These are phyloP conservation scores for Boloria selene DNA, from an alignment of 2,888 invertebrate genomes.

Conservation along the genomic window DNA sequence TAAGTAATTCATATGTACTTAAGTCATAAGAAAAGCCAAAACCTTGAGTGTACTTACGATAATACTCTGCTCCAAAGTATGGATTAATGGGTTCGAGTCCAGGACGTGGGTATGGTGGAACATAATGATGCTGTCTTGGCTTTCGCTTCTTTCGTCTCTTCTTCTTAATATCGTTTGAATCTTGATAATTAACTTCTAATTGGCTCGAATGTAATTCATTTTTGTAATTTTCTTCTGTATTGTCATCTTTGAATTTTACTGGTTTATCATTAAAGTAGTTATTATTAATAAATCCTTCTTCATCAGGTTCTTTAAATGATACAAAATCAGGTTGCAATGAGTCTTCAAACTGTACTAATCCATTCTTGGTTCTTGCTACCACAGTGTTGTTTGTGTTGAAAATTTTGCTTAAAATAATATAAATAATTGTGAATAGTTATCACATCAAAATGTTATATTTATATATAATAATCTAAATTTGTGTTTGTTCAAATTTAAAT, in stretches of 20 bases:
- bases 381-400: slow-evolving; percentile 35
- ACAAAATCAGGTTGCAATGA: slow-evolving; percentile 7
- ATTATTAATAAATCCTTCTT: neutral
- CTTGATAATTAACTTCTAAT: too few species aligned
- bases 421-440: neutral
- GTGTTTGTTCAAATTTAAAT: too few species aligned
- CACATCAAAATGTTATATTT: neutral
- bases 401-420: slow-evolving; percentile 47
- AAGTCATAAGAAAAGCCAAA: neutral
- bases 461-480: too few species aligned
- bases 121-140: slow-evolving; percentile 43
- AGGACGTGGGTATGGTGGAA: slow-evolving; percentile 19
- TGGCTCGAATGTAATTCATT: slow-evolving; percentile 34
- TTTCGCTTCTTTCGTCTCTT: slow-evolving; percentile 49
- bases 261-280: neutral
- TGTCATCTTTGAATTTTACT: slow-evolving; percentile 1
- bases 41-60: slow-evolving; percentile 41
- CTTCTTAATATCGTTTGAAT: slow-evolving; percentile 18
- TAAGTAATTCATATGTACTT: neutral
- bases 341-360: slow-evolving; percentile 41
- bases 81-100: slow-evolving; percentile 14
- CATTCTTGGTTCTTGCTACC: slow-evolving; percentile 39
- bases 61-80: slow-evolving; percentile 38
- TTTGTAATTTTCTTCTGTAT: neutral
- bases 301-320: neutral